Evolutionary conservation across 1,140 invertebrate species (phyloP), one percentile per base, ranked within the genome.

Genomic region (Drosophila jambulina): DNA sequence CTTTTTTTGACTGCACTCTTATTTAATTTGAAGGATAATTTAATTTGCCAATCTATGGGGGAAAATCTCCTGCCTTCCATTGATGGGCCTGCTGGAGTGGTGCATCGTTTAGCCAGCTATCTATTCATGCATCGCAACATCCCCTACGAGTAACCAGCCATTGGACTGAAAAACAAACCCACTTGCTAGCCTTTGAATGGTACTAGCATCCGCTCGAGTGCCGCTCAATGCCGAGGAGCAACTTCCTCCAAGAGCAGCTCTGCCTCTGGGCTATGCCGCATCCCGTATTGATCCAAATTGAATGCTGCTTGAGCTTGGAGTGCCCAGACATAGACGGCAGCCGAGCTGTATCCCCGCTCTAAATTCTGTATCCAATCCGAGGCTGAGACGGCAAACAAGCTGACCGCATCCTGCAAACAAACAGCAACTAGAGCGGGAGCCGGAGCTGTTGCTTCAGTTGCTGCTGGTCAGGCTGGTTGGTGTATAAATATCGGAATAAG

Each of bases 401-500:
- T 84, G 81, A 87, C 83, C 85, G 75, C 85, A 88, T 85, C 60
- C 85, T 71, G 74, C 85, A 88, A 88, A 83, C 84, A 88, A 74
- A 77, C 71, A 82, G 76, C 68, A 58, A 42, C 40, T 58, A 43
- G 29, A 43, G 19, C 45, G 4, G 15, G 23, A 8, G 21, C 21
- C 8, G 46, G 36, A 40, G 19, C 68, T 85, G 63, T 42, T 76
- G 64, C 65, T 71, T 34, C 46, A 36, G 54, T 49, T 82, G 64
- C 56, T 82, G 45, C 45, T 48, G 82, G 79, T 70, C 84, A 64
- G 79, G 85, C 74, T 58, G 67, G 62, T 81, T 58, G 67, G 62
- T 81, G 80, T 81, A 88, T 88, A 88, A 88, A 88, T 88, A 88
- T 88, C 81, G 78, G 70, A 70, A 88, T 88, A 88, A 88, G 69